Evolutionary conservation across 2,797 vertebrate genomes (phyloP).

Genomic region (Coregonus suidteri): DNA sequence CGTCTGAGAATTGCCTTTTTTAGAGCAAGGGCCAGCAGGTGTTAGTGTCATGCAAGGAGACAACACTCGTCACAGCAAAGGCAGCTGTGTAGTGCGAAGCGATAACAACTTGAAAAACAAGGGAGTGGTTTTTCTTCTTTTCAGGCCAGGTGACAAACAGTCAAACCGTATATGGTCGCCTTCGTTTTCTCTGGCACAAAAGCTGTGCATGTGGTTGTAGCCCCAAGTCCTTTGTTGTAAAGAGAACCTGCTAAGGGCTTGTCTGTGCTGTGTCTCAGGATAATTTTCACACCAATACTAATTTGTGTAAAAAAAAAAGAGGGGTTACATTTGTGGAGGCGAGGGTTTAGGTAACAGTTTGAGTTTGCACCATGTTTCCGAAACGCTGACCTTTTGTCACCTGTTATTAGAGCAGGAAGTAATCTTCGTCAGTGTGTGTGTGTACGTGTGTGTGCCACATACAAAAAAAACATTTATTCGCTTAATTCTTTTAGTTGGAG

Average conservation of each 20-base stretch:
- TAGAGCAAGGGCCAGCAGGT: constrained; percentile 60
- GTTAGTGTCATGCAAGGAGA: constrained; percentile 50
- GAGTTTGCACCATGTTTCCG: constrained; percentile 38
- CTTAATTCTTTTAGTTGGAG: not conserved
- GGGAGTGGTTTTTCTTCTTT: constrained; percentile 41
- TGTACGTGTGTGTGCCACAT: no score
- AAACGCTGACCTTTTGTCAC: constrained; percentile 45
- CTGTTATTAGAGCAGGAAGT: constrained; percentile 29
- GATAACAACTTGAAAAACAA: constrained; percentile 62
- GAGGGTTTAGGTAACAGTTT: constrained; percentile 25
- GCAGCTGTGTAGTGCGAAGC: constrained; percentile 65
- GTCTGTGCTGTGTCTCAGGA: constrained; percentile 2
- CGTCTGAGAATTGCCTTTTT: constrained; percentile 47
- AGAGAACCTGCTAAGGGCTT: constrained; percentile 12
- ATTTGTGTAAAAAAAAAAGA: constrained; percentile 22
- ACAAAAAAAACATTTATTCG: not conserved
- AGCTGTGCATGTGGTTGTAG: constrained; percentile 44
- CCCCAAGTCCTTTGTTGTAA: not conserved
- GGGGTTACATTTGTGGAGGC: constrained; percentile 46
- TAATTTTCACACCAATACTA: constrained; percentile 22
- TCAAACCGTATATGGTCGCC: constrained; percentile 51
- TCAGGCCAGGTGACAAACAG: constrained; percentile 38
- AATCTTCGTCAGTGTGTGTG: no score
- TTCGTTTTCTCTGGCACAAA: constrained; percentile 44
- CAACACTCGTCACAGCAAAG: constrained; percentile 20